Conservation (phyloP, 2,113 vertebrate genomes). For the Eurypyga helias region DNA sequence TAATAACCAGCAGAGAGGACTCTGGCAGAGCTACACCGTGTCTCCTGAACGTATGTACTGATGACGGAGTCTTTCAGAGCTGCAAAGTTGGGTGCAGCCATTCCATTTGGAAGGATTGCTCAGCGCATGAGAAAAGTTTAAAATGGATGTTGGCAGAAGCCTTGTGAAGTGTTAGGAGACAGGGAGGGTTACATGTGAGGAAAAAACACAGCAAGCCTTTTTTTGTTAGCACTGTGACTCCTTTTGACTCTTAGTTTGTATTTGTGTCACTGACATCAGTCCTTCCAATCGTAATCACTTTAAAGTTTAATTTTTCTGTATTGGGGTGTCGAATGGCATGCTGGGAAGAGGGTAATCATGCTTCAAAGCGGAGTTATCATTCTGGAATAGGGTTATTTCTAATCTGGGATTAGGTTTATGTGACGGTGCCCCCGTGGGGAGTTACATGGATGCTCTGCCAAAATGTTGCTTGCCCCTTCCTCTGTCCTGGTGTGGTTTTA, state of each 20-base stretch:
- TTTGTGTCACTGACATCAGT: background rate
- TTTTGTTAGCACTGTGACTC: background rate
- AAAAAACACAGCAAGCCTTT: background rate
- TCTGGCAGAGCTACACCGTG: background rate
- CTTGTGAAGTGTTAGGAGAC: background rate
- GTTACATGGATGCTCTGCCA: background rate
- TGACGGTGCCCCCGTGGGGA: background rate
- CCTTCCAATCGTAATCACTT: background rate
- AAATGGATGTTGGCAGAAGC: background rate
- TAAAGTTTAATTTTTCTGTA: background rate
- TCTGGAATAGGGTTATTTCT: background rate
- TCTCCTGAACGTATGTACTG: background rate
- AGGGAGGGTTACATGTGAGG: fast-evolving
- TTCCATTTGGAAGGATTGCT: background rate
- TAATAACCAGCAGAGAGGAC: background rate
- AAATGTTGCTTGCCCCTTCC: background rate
- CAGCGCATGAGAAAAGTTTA: background rate
- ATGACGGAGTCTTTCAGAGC: background rate
- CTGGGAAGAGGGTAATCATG: background rate
- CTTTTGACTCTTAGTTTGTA: background rate
- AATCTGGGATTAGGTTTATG: background rate
- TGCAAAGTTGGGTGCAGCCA: background rate
- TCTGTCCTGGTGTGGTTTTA: background rate
- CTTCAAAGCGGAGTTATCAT: background rate
- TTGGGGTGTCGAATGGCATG: background rate